Percentiles rank a stretch among this genome's conserved stretches.
These are phyloP conservation scores for Caenorhabditis zanzibari DNA, from an alignment of 2,888 invertebrate genomes.

Conservation along the genomic window DNA sequence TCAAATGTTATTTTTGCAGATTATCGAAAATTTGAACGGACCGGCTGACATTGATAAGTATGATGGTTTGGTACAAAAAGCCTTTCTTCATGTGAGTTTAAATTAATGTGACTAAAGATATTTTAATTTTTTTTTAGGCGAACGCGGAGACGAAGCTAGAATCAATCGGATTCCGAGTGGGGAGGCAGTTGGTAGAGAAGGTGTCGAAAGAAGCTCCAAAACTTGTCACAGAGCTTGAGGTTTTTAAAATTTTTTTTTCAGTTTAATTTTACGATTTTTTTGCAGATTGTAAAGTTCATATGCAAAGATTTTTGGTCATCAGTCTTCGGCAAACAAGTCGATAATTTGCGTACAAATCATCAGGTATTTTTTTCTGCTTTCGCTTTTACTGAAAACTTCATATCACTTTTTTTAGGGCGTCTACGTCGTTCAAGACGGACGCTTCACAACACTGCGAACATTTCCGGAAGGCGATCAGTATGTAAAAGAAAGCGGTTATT, in stretches of 20 bases:
- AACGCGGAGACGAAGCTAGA: constrained; percentile 85
- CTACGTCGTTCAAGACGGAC: constrained; percentile 97
- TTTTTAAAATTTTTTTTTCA: not conserved
- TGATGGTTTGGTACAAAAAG: constrained; percentile 69
- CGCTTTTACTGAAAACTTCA: not conserved
- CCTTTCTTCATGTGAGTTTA: constrained; percentile 71
- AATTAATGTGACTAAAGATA: no score
- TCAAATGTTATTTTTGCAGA: no score
- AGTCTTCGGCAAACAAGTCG: constrained; percentile 97
- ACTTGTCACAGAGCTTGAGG: constrained; percentile 94
- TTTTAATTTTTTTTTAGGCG: constrained; percentile 61
- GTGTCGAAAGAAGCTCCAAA: constrained; percentile 71
- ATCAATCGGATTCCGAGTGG: constrained; percentile 86
- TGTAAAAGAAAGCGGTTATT: constrained; percentile 87
- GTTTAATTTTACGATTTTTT: not conserved
- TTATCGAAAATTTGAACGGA: constrained; percentile 61
- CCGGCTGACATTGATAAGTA: constrained; percentile 63
- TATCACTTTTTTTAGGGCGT: constrained; percentile 88
- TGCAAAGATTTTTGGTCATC: constrained; percentile 99
- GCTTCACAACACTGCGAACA: constrained; percentile 92
- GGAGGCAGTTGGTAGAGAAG: constrained; percentile 86
- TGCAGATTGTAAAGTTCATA: constrained; percentile 93
- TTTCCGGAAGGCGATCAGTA: constrained; percentile 94
- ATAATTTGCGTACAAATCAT: constrained; percentile 97
- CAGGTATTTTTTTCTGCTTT: constrained; percentile 83